Conservation (phyloP, 2,113 vertebrate genomes). For the Melospiza melodia region DNA sequence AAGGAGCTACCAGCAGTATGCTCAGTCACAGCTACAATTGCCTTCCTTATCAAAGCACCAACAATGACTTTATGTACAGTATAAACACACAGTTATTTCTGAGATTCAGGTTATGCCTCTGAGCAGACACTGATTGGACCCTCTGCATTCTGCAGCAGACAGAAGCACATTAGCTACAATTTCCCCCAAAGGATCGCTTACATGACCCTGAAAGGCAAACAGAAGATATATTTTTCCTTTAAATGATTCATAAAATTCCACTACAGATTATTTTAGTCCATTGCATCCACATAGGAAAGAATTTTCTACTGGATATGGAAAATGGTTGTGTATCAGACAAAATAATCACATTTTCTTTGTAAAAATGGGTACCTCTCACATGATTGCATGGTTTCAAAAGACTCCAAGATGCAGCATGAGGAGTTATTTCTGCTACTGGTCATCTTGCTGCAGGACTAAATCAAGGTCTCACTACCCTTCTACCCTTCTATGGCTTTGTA, state of each 20-base stretch:
- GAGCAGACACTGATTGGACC: background rate
- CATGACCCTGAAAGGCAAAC: background rate
- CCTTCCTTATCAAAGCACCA: background rate
- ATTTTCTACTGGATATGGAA: background rate
- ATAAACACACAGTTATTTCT: background rate
- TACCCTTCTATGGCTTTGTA: background rate
- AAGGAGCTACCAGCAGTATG: background rate
- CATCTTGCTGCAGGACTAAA: background rate
- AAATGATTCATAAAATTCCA: background rate
- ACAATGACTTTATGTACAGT: background rate
- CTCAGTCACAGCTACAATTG: background rate
- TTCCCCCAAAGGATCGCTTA: background rate
- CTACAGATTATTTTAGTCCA: background rate
- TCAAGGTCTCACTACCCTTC: background rate
- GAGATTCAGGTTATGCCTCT: background rate
- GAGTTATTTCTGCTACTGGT: background rate
- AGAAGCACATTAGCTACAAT: background rate
- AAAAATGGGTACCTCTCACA: background rate
- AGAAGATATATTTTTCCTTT: conserved; percentile 15
- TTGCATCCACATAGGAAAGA: background rate
- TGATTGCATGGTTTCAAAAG: background rate
- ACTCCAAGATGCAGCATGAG: background rate
- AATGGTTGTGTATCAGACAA: background rate
- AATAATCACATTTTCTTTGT: background rate
- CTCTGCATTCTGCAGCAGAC: background rate